Base-by-base conservation (phyloP, 2,888 invertebrate species). In the Catonia carolina region DNA sequence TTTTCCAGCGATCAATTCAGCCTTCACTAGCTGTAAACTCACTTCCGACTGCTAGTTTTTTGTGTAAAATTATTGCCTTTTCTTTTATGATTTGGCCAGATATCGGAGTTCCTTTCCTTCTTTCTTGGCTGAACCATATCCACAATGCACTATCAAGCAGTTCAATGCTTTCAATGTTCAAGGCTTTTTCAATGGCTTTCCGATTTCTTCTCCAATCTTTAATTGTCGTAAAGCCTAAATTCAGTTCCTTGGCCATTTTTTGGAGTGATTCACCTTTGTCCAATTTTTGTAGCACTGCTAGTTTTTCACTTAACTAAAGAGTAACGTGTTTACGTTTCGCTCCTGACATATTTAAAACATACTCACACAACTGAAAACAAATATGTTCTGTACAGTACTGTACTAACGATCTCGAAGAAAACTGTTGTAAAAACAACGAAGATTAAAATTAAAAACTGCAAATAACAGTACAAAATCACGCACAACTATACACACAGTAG, bases 81-180 rank as follows among this genome's bases (percentile, higher is more conserved):
- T 60, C 60, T 54, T 61, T 61, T 20, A 60, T 35, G 15, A 60
- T 60, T 22, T 50, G 55, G 10, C 57, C 57, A 49, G 56, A 56
- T 48, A 62, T 41, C 36, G 55, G 55, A n/a, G 52, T 57, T 53
- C 60, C 62, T 27, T 55, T 58, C 18, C 53, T 27, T 49, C 59
- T 41, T 55, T 60, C 41, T 48, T 53, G 57, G 22, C 52, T 42
- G 42, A 62, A 59, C 59, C 57, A 62, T 18, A 60, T 47, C 50
- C 60, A 62, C 45, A 60, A 55, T 45, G 22, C 56, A 15, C 42
- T 53, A 20, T 53, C 53, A 45, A 53, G 31, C 53, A 53, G 17
- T 41, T 53, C 42, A n/a, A n/a, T n/a, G n/a, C n/a, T n/a, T n/a
- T n/a, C n/a, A n/a, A n/a, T n/a, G n/a, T n/a, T n/a, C n/a, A n/a